Conservation (phyloP, 2,888 invertebrate species). For the Steinernema hermaphroditum region DNA sequence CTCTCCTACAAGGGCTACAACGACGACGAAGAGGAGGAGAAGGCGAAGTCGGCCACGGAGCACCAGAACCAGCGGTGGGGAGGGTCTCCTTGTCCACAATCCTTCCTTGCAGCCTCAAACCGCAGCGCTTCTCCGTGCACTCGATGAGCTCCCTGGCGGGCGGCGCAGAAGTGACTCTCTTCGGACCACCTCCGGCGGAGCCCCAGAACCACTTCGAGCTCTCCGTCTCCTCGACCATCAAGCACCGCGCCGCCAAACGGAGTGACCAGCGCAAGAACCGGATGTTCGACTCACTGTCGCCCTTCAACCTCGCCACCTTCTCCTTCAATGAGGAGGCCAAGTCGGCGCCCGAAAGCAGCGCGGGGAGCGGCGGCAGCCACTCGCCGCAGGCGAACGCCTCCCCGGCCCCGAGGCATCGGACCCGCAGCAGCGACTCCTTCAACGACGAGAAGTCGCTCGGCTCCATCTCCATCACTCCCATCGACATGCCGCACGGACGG, state of each 20-base stretch:
- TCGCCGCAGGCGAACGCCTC: conserved; percentile 8
- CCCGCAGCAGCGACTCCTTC: conserved; percentile 34
- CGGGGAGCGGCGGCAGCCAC: neutral
- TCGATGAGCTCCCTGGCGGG: conserved; percentile 10
- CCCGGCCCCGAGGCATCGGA: neutral
- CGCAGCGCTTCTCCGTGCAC: conserved; percentile 20
- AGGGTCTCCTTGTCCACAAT: too few species aligned
- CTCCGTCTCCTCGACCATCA: conserved; percentile 25
- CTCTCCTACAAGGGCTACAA: conserved; percentile 31
- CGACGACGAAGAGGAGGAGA: conserved; percentile 25
- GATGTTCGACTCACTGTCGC: conserved; percentile 36
- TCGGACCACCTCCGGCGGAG: conserved; percentile 54
- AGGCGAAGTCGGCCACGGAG: conserved; percentile 16
- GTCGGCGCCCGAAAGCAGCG: neutral
- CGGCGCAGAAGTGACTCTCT: conserved; percentile 47
- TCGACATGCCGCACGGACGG: conserved; percentile 37
- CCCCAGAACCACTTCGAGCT: conserved; percentile 13
- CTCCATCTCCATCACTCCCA: conserved; percentile 55
- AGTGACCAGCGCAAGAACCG: conserved; percentile 39
- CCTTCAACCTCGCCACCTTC: conserved; percentile 38
- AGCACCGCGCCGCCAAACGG: conserved; percentile 34
- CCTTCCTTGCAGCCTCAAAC: conserved; percentile 1
- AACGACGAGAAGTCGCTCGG: conserved; percentile 41
- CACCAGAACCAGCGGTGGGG: too few species aligned
- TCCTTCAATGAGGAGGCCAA: conserved; percentile 30